Conservation (phyloP, 2,888 invertebrate species). For the Plagiodera versicolora region DNA sequence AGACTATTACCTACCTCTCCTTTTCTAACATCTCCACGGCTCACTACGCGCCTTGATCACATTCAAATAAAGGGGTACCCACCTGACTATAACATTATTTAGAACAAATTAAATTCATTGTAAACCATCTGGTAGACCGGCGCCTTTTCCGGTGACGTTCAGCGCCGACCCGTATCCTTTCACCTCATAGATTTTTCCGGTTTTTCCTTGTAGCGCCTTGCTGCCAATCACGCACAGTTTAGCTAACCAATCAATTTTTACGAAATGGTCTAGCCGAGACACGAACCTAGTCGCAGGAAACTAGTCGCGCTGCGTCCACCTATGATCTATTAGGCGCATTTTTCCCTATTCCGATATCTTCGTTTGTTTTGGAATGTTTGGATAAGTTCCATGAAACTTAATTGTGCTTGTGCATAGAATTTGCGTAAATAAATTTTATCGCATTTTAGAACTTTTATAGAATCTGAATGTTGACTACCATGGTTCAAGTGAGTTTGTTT, state of each 20-base stretch:
- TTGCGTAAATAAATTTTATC: slow-evolving; percentile 28
- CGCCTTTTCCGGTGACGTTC: slow-evolving; percentile 24
- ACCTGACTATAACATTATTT: slow-evolving; percentile 27
- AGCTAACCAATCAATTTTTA: slow-evolving; percentile 51
- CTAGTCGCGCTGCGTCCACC: slow-evolving; percentile 30
- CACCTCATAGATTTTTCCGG: slow-evolving; percentile 33
- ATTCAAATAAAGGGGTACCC: neutral
- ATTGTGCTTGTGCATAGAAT: slow-evolving; percentile 9
- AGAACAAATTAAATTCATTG: slow-evolving; percentile 38
- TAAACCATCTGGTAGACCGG: slow-evolving; percentile 39
- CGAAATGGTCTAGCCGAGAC: slow-evolving; percentile 41
- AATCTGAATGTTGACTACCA: slow-evolving; percentile 38
- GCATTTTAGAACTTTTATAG: slow-evolving; percentile 32
- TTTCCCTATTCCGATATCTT: slow-evolving; percentile 19
- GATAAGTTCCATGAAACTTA: too few species aligned
- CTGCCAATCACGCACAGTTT: slow-evolving; percentile 41
- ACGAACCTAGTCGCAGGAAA: slow-evolving; percentile 36
- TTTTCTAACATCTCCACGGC: too few species aligned
- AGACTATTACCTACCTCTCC: too few species aligned
- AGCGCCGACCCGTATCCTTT: slow-evolving; percentile 36
- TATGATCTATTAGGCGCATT: slow-evolving; percentile 33
- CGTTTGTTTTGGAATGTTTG: neutral
- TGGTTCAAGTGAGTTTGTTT: slow-evolving; percentile 42
- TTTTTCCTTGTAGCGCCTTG: slow-evolving; percentile 44
- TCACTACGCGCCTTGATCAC: too few species aligned